phyloP scores from a whole-genome alignment of 1,140 invertebrate species.

The Ladona fulva region DNA sequence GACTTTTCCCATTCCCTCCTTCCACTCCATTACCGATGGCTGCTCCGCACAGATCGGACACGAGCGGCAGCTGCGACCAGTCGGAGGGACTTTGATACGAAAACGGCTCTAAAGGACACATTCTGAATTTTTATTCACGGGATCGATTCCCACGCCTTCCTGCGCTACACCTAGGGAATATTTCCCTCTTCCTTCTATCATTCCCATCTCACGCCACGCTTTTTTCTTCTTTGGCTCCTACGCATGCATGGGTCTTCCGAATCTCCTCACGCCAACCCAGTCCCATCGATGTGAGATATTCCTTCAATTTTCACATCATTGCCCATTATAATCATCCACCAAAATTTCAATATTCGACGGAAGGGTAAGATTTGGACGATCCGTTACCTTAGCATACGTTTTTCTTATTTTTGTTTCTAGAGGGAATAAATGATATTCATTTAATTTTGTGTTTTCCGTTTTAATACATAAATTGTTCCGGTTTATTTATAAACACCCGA shows the following conservation, averaged over 20 bases:
- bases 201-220: neutral
- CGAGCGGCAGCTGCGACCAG: neutral
- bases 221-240: neutral
- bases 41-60: neutral
- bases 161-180: neutral
- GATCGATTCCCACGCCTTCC: neutral
- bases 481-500: too few species aligned
- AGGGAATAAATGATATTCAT: too few species aligned
- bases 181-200: neutral
- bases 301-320: neutral
- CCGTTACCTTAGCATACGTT: too few species aligned
- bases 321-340: neutral
- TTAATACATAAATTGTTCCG: too few species aligned
- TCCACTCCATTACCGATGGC: neutral
- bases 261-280: too few species aligned
- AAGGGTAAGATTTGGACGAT: too few species aligned
- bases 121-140: constrained; percentile 1
- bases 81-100: neutral
- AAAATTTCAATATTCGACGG: too few species aligned
- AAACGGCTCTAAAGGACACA: constrained; percentile 4
- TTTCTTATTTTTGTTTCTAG: too few species aligned
- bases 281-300: neutral
- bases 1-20: neutral
- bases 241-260: neutral
- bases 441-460: too few species aligned